A percentile compares a stretch with the other conserved stretches of the same genome.
phyloP scores from a whole-genome alignment of 2,888 invertebrate species.

The Lasioglossum vierecki region DNA sequence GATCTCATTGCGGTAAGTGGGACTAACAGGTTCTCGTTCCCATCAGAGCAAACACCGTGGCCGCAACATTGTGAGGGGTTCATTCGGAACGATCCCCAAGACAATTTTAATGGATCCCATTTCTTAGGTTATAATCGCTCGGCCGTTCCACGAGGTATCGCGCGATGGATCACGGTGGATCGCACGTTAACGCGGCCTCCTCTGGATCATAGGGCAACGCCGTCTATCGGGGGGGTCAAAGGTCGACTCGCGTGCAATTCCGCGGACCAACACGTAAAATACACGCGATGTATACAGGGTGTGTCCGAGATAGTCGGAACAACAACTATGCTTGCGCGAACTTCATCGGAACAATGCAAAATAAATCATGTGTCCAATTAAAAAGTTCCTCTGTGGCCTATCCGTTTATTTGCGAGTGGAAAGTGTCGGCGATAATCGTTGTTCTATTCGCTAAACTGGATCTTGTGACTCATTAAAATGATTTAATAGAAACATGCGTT shows the following conservation, averaged over 20 bases:
- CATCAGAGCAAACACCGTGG: background rate
- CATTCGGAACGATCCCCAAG: background rate
- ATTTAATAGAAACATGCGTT: background rate
- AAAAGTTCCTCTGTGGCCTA: background rate
- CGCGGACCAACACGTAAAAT: conserved; percentile 37
- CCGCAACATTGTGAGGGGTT: conserved; percentile 9
- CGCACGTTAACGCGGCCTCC: background rate
- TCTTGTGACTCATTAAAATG: background rate
- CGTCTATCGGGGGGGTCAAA: conserved; percentile 22
- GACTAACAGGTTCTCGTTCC: background rate
- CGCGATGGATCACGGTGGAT: conserved; percentile 12
- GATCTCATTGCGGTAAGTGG: background rate
- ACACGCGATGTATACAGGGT: conserved; percentile 33
- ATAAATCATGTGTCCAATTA: background rate
- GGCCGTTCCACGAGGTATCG: background rate
- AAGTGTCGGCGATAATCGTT: background rate
- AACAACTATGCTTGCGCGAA: background rate
- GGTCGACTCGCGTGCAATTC: conserved; percentile 41
- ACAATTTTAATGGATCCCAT: background rate
- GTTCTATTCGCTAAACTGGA: background rate
- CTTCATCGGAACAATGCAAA: background rate
- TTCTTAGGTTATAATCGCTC: background rate
- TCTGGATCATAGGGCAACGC: conserved; percentile 3
- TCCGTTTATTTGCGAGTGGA: background rate
- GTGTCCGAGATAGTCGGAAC: background rate